Base-by-base conservation (phyloP, 1,140 invertebrate genomes). In the Ganaspis sp. region DNA sequence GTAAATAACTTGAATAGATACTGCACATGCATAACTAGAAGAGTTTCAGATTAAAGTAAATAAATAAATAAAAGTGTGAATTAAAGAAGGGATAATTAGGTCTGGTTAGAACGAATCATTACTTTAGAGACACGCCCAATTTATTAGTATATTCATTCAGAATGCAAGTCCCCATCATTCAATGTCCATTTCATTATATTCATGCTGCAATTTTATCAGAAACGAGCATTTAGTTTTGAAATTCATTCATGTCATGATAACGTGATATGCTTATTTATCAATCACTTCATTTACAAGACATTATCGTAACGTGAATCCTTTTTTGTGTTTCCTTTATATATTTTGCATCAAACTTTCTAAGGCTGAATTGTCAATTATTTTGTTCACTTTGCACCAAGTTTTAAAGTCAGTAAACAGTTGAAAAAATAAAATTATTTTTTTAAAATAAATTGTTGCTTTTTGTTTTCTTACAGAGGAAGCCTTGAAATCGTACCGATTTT, bases 231-330 rank as follows among this genome's bases (percentile, higher is more conserved):
- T 29, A 64, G 23, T 64, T 64, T 49, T 64, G 29, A 64, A 29
- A 64, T 26, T 64, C 58, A 29, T 29, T 29, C 58, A 64, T 64
- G 58, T n/a, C 58, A 64, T 34, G 58, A 64, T 64, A 64, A n/a
- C 58, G 58, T 64, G 58, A 64, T 64, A 49, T n/a, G 45, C 17
- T 49, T 49, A 64, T 64, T 29, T 64, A 64, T 64, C 58, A 29
- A 29, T 29, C 58, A 23, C 58, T 64, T 64, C 58, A 64, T 64
- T 26, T 29, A 4, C 23, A 64, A 26, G 58, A 29, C 58, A 64
- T 12, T 64, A 29, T 64, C 23, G 11, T 64, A 64, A 29, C 23
- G 58, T 29, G 23, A 64, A 45, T 17, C 23, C 23, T 29, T 64
- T 15, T 64, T 26, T n/a, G 23, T 29, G 21, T 29, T 29, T 15